Percentiles rank a stretch among this genome's conserved stretches.
These are phyloP conservation scores for Nymphicus hollandicus DNA, from an alignment of 2,113 vertebrate species.

Conservation along the genomic window DNA sequence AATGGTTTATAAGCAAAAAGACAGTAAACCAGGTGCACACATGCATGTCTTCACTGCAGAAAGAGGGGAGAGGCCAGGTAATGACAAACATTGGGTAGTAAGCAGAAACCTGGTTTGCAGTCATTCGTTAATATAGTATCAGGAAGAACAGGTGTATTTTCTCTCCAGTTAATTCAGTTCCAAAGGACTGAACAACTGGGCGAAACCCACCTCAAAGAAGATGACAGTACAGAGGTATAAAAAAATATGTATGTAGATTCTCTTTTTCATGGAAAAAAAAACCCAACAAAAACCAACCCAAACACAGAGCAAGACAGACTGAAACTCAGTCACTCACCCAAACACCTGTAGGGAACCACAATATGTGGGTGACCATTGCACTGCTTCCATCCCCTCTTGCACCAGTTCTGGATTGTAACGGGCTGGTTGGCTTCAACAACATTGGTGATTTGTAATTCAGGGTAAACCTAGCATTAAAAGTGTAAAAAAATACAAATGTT, in stretches of 20 bases:
- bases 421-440: slow-evolving; percentile 98
- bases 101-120: not conserved
- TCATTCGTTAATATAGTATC: not conserved
- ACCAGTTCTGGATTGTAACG: slow-evolving; percentile 97
- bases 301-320: not conserved
- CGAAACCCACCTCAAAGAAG: not conserved
- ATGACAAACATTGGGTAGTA: not conserved
- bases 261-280: not conserved
- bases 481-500: not conserved
- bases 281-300: not conserved
- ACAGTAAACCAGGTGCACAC: not conserved
- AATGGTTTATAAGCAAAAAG: not conserved
- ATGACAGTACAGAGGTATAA: not conserved
- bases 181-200: not conserved
- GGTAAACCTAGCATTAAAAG: slow-evolving; percentile 83
- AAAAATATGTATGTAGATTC: not conserved
- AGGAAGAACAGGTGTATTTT: not conserved
- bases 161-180: not conserved
- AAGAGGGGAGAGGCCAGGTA: not conserved
- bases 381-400: slow-evolving; percentile 91
- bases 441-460: slow-evolving; percentile 96
- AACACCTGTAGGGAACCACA: slow-evolving; percentile 95
- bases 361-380: slow-evolving; percentile 91
- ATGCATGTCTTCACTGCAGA: not conserved
- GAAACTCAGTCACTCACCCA: slow-evolving; percentile 77